phyloP scores from a whole-genome alignment of 2,113 vertebrate species.

The Pterocles orientalis region DNA sequence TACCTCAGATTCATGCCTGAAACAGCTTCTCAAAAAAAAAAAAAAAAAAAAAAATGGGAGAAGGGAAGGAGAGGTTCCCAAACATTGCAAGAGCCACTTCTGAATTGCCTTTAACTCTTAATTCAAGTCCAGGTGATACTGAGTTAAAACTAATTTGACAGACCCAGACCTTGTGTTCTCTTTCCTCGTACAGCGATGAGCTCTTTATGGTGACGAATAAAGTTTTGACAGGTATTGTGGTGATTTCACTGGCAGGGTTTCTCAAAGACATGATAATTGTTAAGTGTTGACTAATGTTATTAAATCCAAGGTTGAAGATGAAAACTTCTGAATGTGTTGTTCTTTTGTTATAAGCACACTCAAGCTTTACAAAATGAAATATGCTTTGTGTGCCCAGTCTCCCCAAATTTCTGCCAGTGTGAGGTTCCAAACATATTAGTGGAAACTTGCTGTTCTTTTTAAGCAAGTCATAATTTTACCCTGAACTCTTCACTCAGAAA shows the following conservation, averaged over 20 bases:
- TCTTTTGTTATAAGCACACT: not conserved
- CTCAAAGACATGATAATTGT: not conserved
- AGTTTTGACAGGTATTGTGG: not conserved
- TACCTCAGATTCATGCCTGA: not conserved
- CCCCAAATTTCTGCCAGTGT: not conserved
- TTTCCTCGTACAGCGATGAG: not conserved
- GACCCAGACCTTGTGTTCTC: not conserved
- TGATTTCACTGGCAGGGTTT: not conserved
- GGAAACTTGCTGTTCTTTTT: not conserved
- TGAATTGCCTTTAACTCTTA: not conserved
- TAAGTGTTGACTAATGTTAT: not conserved
- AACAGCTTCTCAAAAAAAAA: not conserved
- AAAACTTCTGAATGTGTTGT: not conserved
- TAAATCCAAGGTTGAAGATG: not conserved
- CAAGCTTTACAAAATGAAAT: not conserved
- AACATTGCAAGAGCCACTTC: not conserved
- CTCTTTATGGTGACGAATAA: not conserved
- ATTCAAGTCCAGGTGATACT: not conserved
- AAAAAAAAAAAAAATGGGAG: rapidly evolving
- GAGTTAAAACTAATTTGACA: not conserved
- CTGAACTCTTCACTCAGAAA: not conserved
- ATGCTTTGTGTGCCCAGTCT: not conserved
- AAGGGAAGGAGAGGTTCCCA: not conserved
- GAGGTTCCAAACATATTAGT: not conserved
- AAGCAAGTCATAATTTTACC: not conserved